phyloP scores from a whole-genome alignment of 2,888 invertebrate species.

The Hyposoter dolosus region DNA sequence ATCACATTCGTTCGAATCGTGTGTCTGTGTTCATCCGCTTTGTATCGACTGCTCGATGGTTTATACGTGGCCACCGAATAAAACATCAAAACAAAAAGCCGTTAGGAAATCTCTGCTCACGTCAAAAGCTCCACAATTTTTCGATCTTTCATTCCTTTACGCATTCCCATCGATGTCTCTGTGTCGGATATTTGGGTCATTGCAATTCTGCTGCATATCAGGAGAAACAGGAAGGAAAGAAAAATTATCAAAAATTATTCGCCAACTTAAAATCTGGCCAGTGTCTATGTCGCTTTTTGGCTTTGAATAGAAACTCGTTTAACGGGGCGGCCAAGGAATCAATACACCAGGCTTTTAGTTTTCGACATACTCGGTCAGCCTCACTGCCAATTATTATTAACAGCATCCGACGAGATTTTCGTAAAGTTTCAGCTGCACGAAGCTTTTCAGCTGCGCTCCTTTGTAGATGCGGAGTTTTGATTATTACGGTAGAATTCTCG shows the following conservation, averaged over 20 bases:
- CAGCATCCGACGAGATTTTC: constrained; percentile 42
- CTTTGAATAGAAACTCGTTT: constrained; percentile 19
- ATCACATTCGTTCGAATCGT: constrained; percentile 42
- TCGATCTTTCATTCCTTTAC: background rate
- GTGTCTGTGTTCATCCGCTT: constrained; percentile 19
- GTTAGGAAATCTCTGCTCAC: background rate
- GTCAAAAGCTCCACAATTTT: background rate
- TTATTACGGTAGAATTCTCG: constrained; percentile 58
- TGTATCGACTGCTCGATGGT: constrained; percentile 14
- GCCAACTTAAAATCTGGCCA: background rate
- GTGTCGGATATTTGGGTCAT: background rate
- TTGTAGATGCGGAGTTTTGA: constrained; percentile 36
- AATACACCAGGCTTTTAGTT: constrained; percentile 50
- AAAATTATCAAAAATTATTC: constrained; percentile 10
- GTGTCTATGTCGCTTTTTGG: background rate
- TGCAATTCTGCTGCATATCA: background rate
- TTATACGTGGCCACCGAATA: background rate
- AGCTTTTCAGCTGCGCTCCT: background rate
- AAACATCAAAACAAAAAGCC: background rate
- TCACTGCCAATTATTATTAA: constrained; percentile 64
- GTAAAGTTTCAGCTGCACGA: background rate
- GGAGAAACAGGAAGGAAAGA: background rate
- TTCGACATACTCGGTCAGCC: constrained; percentile 32
- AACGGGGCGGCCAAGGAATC: constrained; percentile 49
- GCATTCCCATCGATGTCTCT: background rate